These are phyloP conservation scores for Paralichthys olivaceus DNA, from an alignment of 2,113 vertebrate species.

Conservation along the genomic window DNA sequence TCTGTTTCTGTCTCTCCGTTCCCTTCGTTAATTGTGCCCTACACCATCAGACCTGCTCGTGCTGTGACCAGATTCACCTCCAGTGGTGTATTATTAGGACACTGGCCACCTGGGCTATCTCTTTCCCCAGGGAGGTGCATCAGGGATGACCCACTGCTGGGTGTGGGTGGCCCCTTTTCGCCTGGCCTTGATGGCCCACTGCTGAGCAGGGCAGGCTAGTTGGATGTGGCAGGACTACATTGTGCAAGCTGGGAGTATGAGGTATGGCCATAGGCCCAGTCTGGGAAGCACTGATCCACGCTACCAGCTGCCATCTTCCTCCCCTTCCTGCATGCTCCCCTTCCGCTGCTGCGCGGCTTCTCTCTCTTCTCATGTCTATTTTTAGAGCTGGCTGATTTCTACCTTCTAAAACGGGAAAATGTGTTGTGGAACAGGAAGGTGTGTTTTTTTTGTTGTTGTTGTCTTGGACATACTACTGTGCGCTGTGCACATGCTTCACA, in stretches of 20 bases:
- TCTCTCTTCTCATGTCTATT: constrained; percentile 81
- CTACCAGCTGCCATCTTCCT: constrained; percentile 81
- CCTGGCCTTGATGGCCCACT: constrained; percentile 53
- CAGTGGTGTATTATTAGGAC: constrained; percentile 58
- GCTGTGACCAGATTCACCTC: constrained; percentile 58
- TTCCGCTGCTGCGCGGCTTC: constrained; percentile 74
- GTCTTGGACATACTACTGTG: constrained; percentile 54
- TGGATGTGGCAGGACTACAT: constrained; percentile 48
- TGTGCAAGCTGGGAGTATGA: constrained; percentile 34
- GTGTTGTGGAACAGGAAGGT: constrained; percentile 77
- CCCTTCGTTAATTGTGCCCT: constrained; percentile 61
- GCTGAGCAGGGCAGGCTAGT: constrained; percentile 57
- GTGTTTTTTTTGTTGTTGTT: constrained; percentile 35
- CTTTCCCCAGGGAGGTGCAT: constrained; percentile 34
- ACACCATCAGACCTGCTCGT: constrained; percentile 38
- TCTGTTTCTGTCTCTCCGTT: constrained; percentile 31
- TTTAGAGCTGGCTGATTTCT: constrained; percentile 85
- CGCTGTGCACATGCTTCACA: constrained; percentile 42
- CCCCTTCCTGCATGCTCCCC: constrained; percentile 75
- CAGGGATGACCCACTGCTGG: constrained; percentile 43
- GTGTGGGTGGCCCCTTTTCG: constrained; percentile 49
- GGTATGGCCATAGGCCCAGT: constrained; percentile 72
- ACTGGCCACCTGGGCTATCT: constrained; percentile 43
- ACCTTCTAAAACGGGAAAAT: constrained; percentile 82
- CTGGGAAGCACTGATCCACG: constrained; percentile 75